Conservation (phyloP, 2,888 invertebrate species). For the Artemia sp. region DNA sequence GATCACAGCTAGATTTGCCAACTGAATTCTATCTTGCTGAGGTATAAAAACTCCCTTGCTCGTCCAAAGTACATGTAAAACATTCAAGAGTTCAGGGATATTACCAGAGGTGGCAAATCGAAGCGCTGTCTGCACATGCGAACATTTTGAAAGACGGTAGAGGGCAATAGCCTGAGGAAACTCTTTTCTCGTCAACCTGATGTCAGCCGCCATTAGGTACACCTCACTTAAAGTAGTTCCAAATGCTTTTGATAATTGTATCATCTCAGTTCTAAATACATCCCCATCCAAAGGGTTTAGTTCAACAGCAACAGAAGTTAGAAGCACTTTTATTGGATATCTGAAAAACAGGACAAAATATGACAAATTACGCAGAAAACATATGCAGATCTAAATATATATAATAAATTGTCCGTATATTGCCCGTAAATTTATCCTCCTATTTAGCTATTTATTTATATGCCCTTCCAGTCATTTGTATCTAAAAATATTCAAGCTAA, state of each 20-base stretch:
- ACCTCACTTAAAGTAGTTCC: background rate
- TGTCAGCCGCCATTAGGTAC: constrained; percentile 53
- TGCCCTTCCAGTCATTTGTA: too few species aligned
- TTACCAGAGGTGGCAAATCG: constrained; percentile 46
- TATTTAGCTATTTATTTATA: too few species aligned
- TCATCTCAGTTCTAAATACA: background rate
- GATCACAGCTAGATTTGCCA: constrained; percentile 47
- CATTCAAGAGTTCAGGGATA: constrained; percentile 43
- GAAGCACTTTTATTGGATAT: background rate
- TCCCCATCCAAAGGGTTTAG: background rate
- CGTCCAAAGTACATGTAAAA: constrained; percentile 40
- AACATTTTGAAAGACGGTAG: constrained; percentile 56
- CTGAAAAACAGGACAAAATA: background rate
- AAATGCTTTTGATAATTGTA: background rate
- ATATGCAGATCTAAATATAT: too few species aligned
- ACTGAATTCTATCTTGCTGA: constrained; percentile 40
- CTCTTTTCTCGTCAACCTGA: constrained; percentile 52
- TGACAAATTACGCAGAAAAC: too few species aligned
- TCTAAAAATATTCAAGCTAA: too few species aligned
- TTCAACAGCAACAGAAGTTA: background rate
- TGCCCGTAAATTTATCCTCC: too few species aligned
- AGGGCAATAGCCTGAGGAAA: constrained; percentile 58
- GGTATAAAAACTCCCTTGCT: constrained; percentile 40
- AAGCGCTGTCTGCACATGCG: constrained; percentile 42
- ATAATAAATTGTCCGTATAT: too few species aligned